Evolutionary conservation across 2,888 invertebrate species (phyloP).

Genomic region (Caenorhabditis sp.): DNA sequence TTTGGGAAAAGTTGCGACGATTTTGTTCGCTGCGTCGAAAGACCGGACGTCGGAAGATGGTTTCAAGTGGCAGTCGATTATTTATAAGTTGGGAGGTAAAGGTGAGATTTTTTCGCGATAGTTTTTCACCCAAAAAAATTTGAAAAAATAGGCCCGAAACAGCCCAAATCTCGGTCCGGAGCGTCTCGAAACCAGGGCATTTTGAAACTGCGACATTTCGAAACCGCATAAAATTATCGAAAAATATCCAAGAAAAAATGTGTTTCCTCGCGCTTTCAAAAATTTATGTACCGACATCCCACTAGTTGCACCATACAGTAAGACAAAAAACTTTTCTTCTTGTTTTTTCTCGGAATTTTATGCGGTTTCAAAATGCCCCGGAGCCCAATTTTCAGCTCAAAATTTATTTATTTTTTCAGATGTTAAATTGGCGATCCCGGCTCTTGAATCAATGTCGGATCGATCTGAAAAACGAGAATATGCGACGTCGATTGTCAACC

Average conservation of each 20-base stretch:
- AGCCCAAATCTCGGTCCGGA: too few species aligned
- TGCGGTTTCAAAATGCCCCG: neutral
- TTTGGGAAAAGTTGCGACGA: conserved; percentile 21
- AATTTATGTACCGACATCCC: too few species aligned
- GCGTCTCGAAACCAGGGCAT: too few species aligned
- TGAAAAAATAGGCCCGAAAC: too few species aligned
- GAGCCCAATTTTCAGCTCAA: neutral
- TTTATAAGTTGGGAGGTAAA: conserved; percentile 23
- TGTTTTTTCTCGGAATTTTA: too few species aligned
- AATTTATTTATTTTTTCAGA: conserved; percentile 10
- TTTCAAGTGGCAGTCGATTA: conserved; percentile 10
- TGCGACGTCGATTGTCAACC: conserved; percentile 28
- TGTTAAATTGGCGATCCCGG: conserved; percentile 25
- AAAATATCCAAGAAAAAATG: too few species aligned
- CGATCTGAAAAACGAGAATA: conserved; percentile 24
- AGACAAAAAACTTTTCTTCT: too few species aligned
- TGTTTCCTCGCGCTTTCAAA: too few species aligned
- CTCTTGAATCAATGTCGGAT: conserved; percentile 21
- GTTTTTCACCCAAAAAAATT: too few species aligned
- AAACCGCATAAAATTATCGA: too few species aligned
- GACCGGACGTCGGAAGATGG: neutral
- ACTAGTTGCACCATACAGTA: too few species aligned
- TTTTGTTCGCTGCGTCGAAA: conserved; percentile 28
- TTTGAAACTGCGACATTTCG: too few species aligned
- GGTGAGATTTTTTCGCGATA: conserved; percentile 12